Percentiles rank a stretch among this genome's conserved stretches.
phyloP scores from a whole-genome alignment of 2,797 vertebrate genomes.

The Anableps anableps region DNA sequence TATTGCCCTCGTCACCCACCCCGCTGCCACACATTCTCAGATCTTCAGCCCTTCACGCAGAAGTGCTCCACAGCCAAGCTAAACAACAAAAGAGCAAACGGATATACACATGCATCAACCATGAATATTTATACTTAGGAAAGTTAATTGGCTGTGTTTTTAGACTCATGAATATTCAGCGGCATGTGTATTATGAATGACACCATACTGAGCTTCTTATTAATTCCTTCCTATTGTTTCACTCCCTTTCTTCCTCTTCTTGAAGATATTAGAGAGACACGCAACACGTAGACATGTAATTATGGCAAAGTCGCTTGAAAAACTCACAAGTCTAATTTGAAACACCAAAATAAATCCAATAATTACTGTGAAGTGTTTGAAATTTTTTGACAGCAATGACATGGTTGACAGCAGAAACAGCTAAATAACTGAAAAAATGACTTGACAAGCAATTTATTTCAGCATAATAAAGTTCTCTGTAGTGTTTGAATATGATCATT shows the following conservation, averaged over 20 bases:
- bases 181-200: slow-evolving; percentile 67
- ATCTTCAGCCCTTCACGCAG: slow-evolving; percentile 52
- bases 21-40: slow-evolving; percentile 11
- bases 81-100: slow-evolving; percentile 78
- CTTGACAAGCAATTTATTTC: slow-evolving; percentile 22
- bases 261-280: slow-evolving; percentile 12
- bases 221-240: slow-evolving; percentile 50
- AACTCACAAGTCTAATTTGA: slow-evolving; percentile 30
- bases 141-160: slow-evolving; percentile 83
- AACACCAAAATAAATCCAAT: slow-evolving; percentile 38
- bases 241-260: slow-evolving; percentile 22
- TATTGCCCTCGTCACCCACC: neutral
- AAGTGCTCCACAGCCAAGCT: slow-evolving; percentile 59
- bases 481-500: slow-evolving; percentile 21
- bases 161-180: slow-evolving; percentile 82
- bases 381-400: slow-evolving; percentile 24
- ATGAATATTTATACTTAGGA: slow-evolving; percentile 84
- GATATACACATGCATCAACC: slow-evolving; percentile 75
- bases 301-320: slow-evolving; percentile 49
- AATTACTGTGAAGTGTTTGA: slow-evolving; percentile 38
- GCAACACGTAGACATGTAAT: slow-evolving; percentile 52
- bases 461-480: slow-evolving; percentile 19
- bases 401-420: slow-evolving; percentile 19
- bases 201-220: slow-evolving; percentile 66
- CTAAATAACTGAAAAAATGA: slow-evolving; percentile 26